A percentile compares a stretch with the other conserved stretches of the same genome.
These are phyloP conservation scores for Malurus elegans DNA, from an alignment of 2,113 vertebrate species.

Conservation along the genomic window DNA sequence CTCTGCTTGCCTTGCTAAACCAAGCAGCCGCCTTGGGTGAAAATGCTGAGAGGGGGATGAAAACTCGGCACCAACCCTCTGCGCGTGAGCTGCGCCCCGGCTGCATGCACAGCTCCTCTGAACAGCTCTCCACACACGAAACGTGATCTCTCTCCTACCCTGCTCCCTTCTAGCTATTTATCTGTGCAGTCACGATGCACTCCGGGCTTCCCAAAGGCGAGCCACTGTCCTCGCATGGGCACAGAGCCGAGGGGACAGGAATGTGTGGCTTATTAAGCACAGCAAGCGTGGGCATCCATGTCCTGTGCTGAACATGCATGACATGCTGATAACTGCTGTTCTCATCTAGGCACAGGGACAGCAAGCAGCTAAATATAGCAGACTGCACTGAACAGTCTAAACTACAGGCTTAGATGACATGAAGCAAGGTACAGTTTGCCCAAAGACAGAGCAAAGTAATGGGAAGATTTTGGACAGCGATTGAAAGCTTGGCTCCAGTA, in stretches of 20 bases:
- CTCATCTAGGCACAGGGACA: background rate
- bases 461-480: background rate
- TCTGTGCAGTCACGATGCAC: background rate
- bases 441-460: background rate
- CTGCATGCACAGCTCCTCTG: background rate
- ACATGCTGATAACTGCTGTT: background rate
- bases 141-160: background rate
- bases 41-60: rapidly evolving
- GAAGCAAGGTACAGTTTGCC: background rate
- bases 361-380: background rate
- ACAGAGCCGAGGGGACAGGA: background rate
- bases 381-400: background rate
- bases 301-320: rapidly evolving
- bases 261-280: rapidly evolving
- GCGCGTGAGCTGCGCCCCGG: rapidly evolving
- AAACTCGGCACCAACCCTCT: background rate
- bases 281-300: background rate
- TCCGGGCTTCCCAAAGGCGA: rapidly evolving
- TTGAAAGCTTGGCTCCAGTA: background rate
- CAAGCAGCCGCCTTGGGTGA: background rate
- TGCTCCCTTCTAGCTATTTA: background rate
- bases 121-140: background rate
- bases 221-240: background rate
- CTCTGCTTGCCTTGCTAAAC: background rate
- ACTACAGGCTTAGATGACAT: background rate